These are phyloP conservation scores for Spizaetus ornatus DNA, from an alignment of 2,113 vertebrate genomes.

Conservation along the genomic window DNA sequence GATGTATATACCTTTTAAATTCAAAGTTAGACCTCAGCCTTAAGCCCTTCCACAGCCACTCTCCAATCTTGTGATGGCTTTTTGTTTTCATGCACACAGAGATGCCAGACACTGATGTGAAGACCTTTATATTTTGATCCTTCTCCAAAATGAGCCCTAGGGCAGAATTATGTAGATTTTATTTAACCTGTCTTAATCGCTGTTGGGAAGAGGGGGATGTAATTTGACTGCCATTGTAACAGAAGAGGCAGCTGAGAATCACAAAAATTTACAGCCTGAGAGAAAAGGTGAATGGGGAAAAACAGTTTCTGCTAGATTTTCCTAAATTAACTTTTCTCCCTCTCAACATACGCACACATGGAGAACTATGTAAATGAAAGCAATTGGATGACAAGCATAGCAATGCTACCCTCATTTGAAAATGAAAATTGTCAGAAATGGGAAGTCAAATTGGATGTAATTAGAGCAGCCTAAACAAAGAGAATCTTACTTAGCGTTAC, in stretches of 20 bases:
- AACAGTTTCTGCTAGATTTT: not conserved
- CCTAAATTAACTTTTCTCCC: not conserved
- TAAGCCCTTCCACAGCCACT: not conserved
- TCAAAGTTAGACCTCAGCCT: not conserved
- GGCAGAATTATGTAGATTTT: not conserved
- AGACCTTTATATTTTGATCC: not conserved
- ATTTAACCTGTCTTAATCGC: not conserved
- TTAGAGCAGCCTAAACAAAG: not conserved
- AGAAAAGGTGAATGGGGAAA: not conserved
- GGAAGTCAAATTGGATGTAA: not conserved
- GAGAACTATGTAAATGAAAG: not conserved
- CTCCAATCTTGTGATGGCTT: not conserved
- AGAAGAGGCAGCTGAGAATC: not conserved
- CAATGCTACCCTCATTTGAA: not conserved
- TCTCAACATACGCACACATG: not conserved
- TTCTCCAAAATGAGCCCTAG: not conserved
- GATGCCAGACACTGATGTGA: not conserved
- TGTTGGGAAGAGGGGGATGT: not conserved
- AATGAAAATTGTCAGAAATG: not conserved
- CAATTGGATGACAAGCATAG: not conserved
- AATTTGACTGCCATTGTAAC: not conserved
- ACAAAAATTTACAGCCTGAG: not conserved
- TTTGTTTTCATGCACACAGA: not conserved
- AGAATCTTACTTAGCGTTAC: not conserved
- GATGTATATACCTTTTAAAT: not conserved